Base-by-base conservation (phyloP, 2,113 vertebrate species). In the Myotis lucifugus region DNA sequence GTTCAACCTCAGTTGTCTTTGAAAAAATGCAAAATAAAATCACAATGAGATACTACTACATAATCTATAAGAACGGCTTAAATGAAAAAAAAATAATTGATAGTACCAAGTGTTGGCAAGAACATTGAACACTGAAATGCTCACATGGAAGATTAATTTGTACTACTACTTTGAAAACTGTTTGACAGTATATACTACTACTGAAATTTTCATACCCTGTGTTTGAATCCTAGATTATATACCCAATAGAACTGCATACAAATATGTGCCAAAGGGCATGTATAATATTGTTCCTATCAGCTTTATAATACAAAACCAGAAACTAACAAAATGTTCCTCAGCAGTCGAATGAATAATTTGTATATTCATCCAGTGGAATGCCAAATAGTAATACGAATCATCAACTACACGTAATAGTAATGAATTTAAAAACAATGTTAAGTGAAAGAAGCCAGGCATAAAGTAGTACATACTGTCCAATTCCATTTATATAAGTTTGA, bases 1-100 rank as follows among this genome's bases (percentile, higher is more conserved):
- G 19, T 42, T 94, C 42, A 64, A 32, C 27, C 15, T 86, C 37
- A 83, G 29, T 66, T 69, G 17, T 76, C 34, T 84, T 67, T 32
- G 50, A n/a, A 88, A 87, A 66, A 72, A 56, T 50, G 7, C 42
- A 85, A 82, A 76, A 81, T 85, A 59, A 93, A 95, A 29, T 86
- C 18, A 76, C 19, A 77, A 14, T 42, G 73, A 88, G 14, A 50
- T 85, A 52, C 13, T 52, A 40, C 17, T 56, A 29, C 4, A 23
- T 81, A 46, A 81, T 56, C 37, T 85, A 37, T 59, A 40, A 81
- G 40, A 73, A 81, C 18, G 10, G 37, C 70, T 78, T 67, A 82
- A 66, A 46, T 78, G 21, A 66, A 25, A 72, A 66, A 50, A n/a
- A 46, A 29, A 42, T n/a, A 50, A 18, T 70, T 70, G 84, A 64